phyloP scores from a whole-genome alignment of 1,140 invertebrate species.

The Nasonia giraulti region DNA sequence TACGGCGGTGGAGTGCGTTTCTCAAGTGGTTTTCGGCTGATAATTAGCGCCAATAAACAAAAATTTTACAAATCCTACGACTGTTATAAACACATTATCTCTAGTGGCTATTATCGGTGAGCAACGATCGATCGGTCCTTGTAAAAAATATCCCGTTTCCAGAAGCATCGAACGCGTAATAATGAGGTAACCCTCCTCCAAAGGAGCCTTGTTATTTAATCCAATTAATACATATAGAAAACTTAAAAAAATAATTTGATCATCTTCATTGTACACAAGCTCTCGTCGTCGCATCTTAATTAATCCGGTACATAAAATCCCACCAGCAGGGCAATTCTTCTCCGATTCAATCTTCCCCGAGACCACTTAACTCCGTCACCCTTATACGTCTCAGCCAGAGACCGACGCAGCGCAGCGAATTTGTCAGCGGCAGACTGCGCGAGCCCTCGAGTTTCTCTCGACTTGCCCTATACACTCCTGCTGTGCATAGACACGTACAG shows the following conservation, averaged over 20 bases:
- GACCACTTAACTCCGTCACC: not conserved
- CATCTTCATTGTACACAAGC: no score
- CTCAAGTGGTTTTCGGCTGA: constrained; percentile 7
- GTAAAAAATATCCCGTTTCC: not conserved
- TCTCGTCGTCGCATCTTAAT: not conserved
- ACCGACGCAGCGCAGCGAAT: not conserved
- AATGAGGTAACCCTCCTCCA: no score
- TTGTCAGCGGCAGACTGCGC: constrained; percentile 3
- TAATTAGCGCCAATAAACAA: constrained; percentile 31
- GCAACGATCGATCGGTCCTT: not conserved
- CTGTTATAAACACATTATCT: constrained; percentile 18
- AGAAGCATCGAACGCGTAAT: not conserved
- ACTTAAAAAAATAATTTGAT: no score
- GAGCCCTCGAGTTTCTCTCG: constrained; percentile 4
- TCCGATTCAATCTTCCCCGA: constrained; percentile 5
- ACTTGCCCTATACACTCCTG: not conserved
- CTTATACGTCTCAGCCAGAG: not conserved
- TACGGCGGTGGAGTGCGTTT: not conserved
- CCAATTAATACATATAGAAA: no score
- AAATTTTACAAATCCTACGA: constrained; percentile 19
- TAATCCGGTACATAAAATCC: not conserved
- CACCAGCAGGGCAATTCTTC: not conserved
- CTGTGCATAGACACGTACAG: not conserved
- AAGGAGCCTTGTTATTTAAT: no score
- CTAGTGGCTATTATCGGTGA: not conserved